Conservation (phyloP, 2,113 vertebrate species). For the Ellobius talpinus region DNA sequence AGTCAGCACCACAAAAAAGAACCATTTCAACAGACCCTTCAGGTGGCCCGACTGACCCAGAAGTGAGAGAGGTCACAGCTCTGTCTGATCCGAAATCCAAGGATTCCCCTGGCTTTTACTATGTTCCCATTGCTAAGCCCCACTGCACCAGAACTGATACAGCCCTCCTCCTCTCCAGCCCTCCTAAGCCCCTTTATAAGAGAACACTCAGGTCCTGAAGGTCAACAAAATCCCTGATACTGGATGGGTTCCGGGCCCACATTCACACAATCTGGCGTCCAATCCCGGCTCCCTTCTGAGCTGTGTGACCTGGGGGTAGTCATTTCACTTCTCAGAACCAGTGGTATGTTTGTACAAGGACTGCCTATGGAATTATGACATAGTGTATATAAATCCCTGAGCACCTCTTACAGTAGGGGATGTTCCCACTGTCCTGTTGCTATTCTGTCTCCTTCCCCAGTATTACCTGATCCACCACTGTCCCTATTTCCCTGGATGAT, state of each 20-base stretch:
- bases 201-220: neutral
- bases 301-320: neutral
- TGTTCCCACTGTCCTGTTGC: neutral
- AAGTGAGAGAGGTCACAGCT: neutral
- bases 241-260: neutral
- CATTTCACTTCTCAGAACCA: neutral
- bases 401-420: neutral
- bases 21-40: neutral
- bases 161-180: too few relatives aligned
- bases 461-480: neutral
- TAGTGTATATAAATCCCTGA: rapidly evolving
- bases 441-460: neutral
- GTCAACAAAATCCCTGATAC: neutral
- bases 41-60: neutral
- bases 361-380: rapidly evolving
- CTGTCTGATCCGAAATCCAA: neutral
- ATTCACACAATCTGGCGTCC: neutral
- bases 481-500: neutral
- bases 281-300: neutral
- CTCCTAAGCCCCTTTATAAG: neutral
- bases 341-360: neutral
- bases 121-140: neutral
- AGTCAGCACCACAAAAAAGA: neutral
- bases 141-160: rapidly evolving
- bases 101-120: neutral